Conservation (phyloP, 2,113 vertebrate genomes). For the Colaptes auratus region DNA sequence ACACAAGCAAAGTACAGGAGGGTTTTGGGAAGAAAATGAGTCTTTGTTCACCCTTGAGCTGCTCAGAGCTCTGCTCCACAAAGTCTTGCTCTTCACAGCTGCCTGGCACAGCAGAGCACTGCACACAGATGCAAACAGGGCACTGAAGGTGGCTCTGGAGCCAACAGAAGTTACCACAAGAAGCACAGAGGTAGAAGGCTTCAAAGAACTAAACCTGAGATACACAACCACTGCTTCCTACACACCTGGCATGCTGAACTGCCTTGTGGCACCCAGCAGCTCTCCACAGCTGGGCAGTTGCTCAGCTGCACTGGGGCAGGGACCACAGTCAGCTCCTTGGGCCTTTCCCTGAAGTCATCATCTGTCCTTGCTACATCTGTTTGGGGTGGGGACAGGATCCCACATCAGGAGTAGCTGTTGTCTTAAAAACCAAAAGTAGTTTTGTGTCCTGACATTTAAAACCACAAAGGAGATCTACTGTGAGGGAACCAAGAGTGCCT, state of each 20-base stretch:
- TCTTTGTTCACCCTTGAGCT: not conserved
- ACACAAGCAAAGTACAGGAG: not conserved
- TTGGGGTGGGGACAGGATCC: not conserved
- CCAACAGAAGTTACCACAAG: not conserved
- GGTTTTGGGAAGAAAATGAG: not conserved
- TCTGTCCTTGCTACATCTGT: not conserved
- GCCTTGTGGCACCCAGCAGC: not conserved
- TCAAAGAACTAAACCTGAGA: slow-evolving; percentile 49
- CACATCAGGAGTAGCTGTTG: too few relatives aligned
- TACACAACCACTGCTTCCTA: not conserved
- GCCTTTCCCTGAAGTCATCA: not conserved
- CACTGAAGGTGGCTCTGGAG: not conserved
- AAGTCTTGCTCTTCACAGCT: not conserved
- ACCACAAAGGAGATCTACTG: not conserved
- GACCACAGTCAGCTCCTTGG: not conserved
- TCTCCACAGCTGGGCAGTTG: not conserved
- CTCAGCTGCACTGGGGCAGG: not conserved
- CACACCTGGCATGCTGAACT: not conserved
- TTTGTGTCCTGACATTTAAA: not conserved
- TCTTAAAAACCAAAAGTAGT: not conserved
- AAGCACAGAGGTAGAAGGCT: slow-evolving; percentile 60
- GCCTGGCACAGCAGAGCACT: not conserved
- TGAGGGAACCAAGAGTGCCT: not conserved
- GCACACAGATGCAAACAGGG: not conserved
- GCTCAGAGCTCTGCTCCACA: not conserved